Evolutionary conservation across 2,888 invertebrate genomes (phyloP).

Genomic region (Oasisia sp.): DNA sequence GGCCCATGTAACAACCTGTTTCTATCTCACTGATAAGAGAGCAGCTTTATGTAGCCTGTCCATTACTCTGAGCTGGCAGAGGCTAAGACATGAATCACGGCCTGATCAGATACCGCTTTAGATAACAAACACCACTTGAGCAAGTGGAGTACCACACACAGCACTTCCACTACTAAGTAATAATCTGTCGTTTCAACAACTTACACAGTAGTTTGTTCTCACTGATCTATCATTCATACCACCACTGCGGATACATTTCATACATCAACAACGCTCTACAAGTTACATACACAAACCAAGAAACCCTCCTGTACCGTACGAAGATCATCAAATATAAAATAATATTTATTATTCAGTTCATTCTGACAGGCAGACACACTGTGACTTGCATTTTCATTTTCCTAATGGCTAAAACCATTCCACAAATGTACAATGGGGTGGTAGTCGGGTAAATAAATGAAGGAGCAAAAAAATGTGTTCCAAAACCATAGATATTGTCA

Average conservation of each 20-base stretch:
- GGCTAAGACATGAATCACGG: background rate
- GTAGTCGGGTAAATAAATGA: too few species aligned
- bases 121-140: background rate
- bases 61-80: background rate
- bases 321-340: background rate
- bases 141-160: background rate
- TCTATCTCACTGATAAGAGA: background rate
- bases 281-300: background rate
- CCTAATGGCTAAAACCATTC: too few species aligned
- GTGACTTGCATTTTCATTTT: background rate
- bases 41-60: background rate
- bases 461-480: too few species aligned
- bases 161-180: background rate
- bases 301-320: background rate
- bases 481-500: too few species aligned
- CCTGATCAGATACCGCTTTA: background rate
- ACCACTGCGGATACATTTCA: background rate
- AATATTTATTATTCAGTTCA: background rate
- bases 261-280: background rate
- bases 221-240: background rate
- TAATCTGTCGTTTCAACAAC: background rate
- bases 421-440: too few species aligned
- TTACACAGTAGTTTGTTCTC: background rate
- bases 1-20: background rate
- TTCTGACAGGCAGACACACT: background rate